Evolutionary conservation across 2,888 invertebrate genomes (phyloP).

Genomic region (Zygogramma bicolorata): DNA sequence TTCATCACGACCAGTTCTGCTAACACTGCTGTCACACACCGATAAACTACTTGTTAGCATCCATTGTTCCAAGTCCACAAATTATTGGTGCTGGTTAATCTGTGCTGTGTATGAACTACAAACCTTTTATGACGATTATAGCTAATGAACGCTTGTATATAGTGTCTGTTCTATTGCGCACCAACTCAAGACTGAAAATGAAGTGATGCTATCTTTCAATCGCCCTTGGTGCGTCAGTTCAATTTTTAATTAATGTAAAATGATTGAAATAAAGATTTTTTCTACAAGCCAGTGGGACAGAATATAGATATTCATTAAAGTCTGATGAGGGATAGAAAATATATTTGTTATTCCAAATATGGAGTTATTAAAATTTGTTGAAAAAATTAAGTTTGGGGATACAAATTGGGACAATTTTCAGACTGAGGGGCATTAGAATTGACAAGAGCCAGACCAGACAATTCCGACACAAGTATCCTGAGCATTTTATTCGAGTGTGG

Average conservation of each 20-base stretch:
- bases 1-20: slow-evolving; percentile 24
- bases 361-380: too few relatives aligned
- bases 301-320: too few relatives aligned
- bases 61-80: not conserved
- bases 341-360: too few relatives aligned
- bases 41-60: not conserved
- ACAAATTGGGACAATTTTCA: too few relatives aligned
- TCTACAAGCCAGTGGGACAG: slow-evolving; percentile 17
- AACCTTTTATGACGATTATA: slow-evolving; percentile 50
- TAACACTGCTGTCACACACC: not conserved
- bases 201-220: slow-evolving; percentile 52
- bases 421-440: too few relatives aligned
- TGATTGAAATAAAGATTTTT: slow-evolving; percentile 48
- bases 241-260: slow-evolving; percentile 44
- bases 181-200: slow-evolving; percentile 62
- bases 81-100: slow-evolving; percentile 56
- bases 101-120: slow-evolving; percentile 48
- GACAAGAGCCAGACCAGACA: too few relatives aligned
- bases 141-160: slow-evolving; percentile 56
- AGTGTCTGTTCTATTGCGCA: slow-evolving; percentile 52
- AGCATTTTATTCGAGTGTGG: too few relatives aligned
- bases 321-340: too few relatives aligned
- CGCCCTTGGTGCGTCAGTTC: slow-evolving; percentile 51
- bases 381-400: too few relatives aligned
- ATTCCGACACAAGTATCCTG: too few relatives aligned